Conservation (phyloP, 1,140 invertebrate species). For the Caerostris darwini region DNA sequence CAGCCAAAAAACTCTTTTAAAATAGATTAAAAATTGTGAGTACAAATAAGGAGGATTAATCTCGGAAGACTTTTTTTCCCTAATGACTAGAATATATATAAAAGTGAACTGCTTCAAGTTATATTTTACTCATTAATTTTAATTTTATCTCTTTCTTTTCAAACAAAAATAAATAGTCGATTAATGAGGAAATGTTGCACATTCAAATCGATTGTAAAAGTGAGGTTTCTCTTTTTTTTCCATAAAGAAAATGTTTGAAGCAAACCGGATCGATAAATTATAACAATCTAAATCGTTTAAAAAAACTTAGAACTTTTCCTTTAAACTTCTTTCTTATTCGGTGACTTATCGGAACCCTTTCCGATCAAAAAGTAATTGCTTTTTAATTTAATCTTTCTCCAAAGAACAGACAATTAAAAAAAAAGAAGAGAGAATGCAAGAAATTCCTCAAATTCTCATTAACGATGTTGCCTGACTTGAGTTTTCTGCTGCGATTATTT, state of each 20-base stretch:
- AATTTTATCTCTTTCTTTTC: background rate
- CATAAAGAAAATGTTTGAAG: background rate
- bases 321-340: background rate
- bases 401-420: constrained; percentile 11
- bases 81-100: no score
- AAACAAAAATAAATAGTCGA: background rate
- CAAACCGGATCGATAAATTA: background rate
- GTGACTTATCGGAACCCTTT: background rate
- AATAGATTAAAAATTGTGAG: no score
- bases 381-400: constrained; percentile 31
- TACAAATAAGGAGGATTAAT: no score
- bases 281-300: constrained; percentile 17
- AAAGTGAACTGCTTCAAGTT: no score
- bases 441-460: constrained; percentile 37
- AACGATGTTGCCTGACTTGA: background rate
- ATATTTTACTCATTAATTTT: background rate
- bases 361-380: constrained; percentile 27
- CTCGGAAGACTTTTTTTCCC: no score
- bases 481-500: constrained; percentile 2
- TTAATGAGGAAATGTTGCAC: background rate
- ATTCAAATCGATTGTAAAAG: background rate
- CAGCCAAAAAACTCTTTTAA: no score
- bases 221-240: background rate
- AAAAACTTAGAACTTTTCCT: background rate
- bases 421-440: background rate